Evolutionary conservation across 2,113 vertebrate genomes (phyloP).

Genomic region (Panthera leo): DNA sequence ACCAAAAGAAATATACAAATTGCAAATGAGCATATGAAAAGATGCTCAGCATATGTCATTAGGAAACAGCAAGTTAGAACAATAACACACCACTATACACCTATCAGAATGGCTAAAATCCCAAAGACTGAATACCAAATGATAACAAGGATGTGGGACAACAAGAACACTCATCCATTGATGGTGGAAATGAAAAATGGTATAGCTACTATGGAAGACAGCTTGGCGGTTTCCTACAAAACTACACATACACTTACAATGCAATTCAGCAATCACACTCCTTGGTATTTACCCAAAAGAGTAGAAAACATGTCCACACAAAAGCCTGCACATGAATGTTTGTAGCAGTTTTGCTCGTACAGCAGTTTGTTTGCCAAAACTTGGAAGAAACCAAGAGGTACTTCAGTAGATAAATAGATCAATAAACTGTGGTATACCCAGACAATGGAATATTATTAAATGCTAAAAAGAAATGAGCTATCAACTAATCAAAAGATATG

Average conservation of each 20-base stretch:
- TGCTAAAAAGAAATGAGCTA: neutral
- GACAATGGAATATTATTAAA: neutral
- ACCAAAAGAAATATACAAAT: neutral
- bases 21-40: neutral
- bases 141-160: neutral
- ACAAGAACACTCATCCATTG: neutral
- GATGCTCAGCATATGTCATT: neutral
- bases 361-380: neutral
- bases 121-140: neutral
- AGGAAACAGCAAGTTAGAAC: neutral
- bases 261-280: neutral
- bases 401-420: neutral
- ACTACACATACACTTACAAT: neutral
- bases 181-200: neutral
- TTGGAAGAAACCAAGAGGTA: neutral
- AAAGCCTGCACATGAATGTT: neutral
- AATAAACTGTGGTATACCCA: neutral
- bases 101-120: neutral
- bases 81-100: neutral
- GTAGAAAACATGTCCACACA: neutral
- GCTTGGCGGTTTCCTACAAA: neutral
- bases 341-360: neutral
- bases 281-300: neutral
- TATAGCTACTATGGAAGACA: neutral
- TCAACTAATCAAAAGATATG: neutral